Evolutionary conservation across 53 echinoderm and acorn worm genomes (phyloP).

Genomic region (Echinarachnius parma): DNA sequence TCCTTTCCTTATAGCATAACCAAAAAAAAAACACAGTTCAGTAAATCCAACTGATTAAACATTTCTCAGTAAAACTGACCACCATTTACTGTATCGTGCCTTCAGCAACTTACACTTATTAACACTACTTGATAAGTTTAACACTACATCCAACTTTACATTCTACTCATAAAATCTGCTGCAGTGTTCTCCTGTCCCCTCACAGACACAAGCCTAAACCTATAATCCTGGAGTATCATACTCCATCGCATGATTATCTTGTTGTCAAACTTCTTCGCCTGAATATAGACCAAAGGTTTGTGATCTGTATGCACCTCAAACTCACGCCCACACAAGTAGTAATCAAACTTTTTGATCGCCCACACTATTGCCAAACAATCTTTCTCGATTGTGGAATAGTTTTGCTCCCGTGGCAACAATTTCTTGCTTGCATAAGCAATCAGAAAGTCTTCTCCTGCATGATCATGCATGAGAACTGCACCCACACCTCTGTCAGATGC

Average conservation of each 20-base stretch:
- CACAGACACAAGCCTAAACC: constrained; percentile 20
- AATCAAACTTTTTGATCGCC: constrained; percentile 12
- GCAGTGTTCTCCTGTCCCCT: constrained; percentile 4
- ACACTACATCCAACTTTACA: too few species aligned
- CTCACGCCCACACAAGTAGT: constrained; percentile 17
- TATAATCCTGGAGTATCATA: constrained; percentile 19
- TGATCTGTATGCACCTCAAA: constrained; percentile 19
- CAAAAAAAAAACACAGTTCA: too few species aligned
- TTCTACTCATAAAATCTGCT: constrained; percentile 15
- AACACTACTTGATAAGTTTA: too few species aligned
- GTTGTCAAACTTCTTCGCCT: constrained; percentile 4
- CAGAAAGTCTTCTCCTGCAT: constrained; percentile 20
- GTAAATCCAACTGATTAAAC: too few species aligned
- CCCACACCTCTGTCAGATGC: constrained; percentile 33
- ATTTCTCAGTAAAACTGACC: too few species aligned
- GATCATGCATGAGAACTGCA: constrained; percentile 37
- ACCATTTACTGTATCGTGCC: too few species aligned
- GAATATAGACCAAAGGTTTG: constrained; percentile 16
- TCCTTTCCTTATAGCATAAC: too few species aligned
- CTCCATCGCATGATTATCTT: constrained; percentile 24
- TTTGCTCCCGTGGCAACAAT: constrained; percentile 6
- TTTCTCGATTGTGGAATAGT: constrained; percentile 18
- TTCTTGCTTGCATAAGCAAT: constrained; percentile 38
- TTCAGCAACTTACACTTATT: too few species aligned
- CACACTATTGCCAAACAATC: constrained; percentile 21